These are phyloP conservation scores for Holacanthus passer DNA, from an alignment of 2,113 vertebrate species.

Conservation along the genomic window DNA sequence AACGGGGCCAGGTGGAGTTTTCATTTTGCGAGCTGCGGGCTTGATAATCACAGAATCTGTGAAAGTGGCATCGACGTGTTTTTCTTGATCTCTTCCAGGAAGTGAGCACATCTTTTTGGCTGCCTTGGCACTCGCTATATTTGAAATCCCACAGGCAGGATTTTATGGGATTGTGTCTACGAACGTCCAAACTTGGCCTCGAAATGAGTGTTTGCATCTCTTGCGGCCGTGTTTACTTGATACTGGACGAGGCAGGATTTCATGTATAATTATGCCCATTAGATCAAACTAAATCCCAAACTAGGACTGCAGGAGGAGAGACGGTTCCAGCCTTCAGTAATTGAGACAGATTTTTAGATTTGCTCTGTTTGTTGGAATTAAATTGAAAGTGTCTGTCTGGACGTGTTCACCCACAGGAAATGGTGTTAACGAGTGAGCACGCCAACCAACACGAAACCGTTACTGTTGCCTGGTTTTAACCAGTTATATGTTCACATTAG, in stretches of 20 bases:
- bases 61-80: not conserved
- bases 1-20: not conserved
- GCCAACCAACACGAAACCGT: not conserved
- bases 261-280: conserved; percentile 46
- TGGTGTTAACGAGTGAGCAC: not conserved
- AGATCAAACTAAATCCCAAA: conserved; percentile 36
- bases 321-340: not conserved
- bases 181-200: not conserved
- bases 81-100: not conserved
- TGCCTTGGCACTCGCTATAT: not conserved
- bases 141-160: conserved; percentile 23
- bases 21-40: conserved; percentile 32
- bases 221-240: conserved; percentile 9
- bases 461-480: not conserved
- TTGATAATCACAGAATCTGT: conserved; percentile 35
- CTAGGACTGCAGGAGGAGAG: not conserved
- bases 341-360: conserved; percentile 20
- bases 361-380: not conserved
- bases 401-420: not conserved
- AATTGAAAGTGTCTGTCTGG: not conserved
- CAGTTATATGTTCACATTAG: not conserved
- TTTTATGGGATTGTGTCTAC: not conserved
- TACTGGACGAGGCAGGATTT: not conserved
- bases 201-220: conserved; percentile 25
- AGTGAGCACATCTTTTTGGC: not conserved